These are phyloP conservation scores for Chrysaora quinquecirrha DNA, from an alignment of 30 jellyfish, hydroid and myxozoan species.

Conservation along the genomic window DNA sequence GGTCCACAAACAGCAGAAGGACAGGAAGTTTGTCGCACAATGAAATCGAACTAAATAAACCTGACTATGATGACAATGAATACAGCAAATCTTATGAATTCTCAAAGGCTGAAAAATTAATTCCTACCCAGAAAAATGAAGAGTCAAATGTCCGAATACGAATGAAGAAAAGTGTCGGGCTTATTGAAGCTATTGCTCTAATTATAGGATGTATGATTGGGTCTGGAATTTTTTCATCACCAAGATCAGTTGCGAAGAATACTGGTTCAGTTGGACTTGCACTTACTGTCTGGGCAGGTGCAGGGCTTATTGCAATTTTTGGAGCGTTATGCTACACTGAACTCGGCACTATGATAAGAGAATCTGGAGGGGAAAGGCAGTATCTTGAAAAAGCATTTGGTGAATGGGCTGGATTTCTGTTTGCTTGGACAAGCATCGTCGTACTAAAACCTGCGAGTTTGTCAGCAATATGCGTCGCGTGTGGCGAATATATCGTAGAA, in stretches of 20 bases:
- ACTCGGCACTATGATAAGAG: conserved; percentile 81
- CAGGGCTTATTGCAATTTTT: conserved; percentile 78
- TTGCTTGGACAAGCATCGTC: conserved; percentile 47
- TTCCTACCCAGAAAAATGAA: neutral
- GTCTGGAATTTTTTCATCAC: conserved; percentile 96
- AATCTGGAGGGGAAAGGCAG: conserved; percentile 84
- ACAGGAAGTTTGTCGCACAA: neutral
- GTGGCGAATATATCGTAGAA: conserved; percentile 81
- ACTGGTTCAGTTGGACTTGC: conserved; percentile 76
- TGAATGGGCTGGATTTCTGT: conserved; percentile 69
- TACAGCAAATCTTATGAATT: neutral
- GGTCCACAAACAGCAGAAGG: no score
- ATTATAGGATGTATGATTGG: conserved; percentile 80
- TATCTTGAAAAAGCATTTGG: conserved; percentile 81
- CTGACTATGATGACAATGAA: neutral
- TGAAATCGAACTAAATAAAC: neutral
- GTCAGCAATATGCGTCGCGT: conserved; percentile 77
- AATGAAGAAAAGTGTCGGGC: conserved; percentile 49
- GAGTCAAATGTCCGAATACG: no score
- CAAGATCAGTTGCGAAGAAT: conserved; percentile 70
- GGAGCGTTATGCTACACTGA: conserved; percentile 87
- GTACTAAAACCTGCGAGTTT: conserved; percentile 74
- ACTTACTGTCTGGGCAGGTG: conserved; percentile 85
- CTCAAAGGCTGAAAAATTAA: neutral
- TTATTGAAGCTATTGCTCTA: conserved; percentile 58